Percentiles rank a stretch among this genome's conserved stretches.
Evolutionary conservation across 2,888 invertebrate species (phyloP).

Genomic region (Pinctada fucata): DNA sequence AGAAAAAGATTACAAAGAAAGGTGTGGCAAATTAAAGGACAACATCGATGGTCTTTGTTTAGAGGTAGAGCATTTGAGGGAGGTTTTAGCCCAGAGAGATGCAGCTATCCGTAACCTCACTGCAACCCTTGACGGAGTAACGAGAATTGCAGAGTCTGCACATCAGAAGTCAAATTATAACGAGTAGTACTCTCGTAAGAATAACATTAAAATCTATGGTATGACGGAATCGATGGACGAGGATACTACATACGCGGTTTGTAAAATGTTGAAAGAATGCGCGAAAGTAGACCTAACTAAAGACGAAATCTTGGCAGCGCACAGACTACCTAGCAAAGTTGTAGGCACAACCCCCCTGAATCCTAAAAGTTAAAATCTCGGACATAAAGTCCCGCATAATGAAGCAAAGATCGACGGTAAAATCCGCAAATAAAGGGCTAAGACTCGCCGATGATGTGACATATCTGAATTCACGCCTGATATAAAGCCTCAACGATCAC

Average conservation of each 20-base stretch:
- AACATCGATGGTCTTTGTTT: constrained; percentile 4
- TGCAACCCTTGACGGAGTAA: not conserved
- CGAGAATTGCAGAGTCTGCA: not conserved
- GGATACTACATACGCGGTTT: not conserved
- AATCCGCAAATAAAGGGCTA: not conserved
- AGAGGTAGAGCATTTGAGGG: not conserved
- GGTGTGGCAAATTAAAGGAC: not conserved
- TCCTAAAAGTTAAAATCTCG: constrained; percentile 1
- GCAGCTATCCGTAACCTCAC: constrained; percentile 1
- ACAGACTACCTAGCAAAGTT: constrained; percentile 13
- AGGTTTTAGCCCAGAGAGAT: not conserved
- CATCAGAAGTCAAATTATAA: not conserved
- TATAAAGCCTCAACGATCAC: constrained; percentile 1
- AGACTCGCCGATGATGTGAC: constrained; percentile 5
- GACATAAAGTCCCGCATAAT: constrained; percentile 6
- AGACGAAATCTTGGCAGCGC: not conserved
- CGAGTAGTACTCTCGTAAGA: not conserved
- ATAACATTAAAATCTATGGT: constrained; percentile 6
- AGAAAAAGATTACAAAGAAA: not conserved
- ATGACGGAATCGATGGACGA: constrained; percentile 9
- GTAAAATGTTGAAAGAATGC: not conserved
- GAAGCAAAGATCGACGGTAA: not conserved
- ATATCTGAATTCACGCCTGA: constrained; percentile 5
- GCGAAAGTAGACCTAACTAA: not conserved
- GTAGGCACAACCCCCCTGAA: not conserved